A percentile compares a stretch with the other conserved stretches of the same genome.
Conservation (phyloP, 1,140 invertebrate genomes). For the Agrypnia vestita region DNA sequence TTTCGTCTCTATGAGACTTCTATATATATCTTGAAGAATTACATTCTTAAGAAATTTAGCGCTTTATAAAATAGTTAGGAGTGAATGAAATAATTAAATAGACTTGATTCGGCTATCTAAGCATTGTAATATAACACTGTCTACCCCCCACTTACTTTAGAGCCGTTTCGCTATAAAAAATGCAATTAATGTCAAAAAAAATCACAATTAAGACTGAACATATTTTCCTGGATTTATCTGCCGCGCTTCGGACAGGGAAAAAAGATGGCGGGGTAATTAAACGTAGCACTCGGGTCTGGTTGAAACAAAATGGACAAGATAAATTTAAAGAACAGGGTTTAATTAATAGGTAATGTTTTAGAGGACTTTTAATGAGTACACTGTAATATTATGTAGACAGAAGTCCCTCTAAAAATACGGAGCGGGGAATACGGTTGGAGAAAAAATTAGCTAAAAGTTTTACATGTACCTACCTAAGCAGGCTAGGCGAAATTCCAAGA, state of each 20-base stretch:
- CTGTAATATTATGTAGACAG: background rate
- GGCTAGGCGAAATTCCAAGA: no score
- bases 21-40: no score
- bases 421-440: background rate
- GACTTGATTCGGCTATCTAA: background rate
- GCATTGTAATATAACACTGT: slow-evolving; percentile 25
- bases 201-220: slow-evolving; percentile 13
- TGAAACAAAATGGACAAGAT: background rate
- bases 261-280: background rate
- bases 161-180: background rate
- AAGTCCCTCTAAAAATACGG: background rate
- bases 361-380: background rate
- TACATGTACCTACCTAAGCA: no score
- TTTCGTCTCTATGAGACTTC: no score
- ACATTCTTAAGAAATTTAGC: no score
- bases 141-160: background rate
- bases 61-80: background rate
- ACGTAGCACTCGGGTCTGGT: background rate
- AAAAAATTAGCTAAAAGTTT: no score
- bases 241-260: background rate
- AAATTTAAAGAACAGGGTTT: background rate
- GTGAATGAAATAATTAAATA: background rate
- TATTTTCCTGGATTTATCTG: slow-evolving; percentile 19
- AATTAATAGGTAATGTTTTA: slow-evolving; percentile 1
- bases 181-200: slow-evolving; percentile 37